Conservation (phyloP, 2,888 invertebrate species). For the Xylota sylvarum region DNA sequence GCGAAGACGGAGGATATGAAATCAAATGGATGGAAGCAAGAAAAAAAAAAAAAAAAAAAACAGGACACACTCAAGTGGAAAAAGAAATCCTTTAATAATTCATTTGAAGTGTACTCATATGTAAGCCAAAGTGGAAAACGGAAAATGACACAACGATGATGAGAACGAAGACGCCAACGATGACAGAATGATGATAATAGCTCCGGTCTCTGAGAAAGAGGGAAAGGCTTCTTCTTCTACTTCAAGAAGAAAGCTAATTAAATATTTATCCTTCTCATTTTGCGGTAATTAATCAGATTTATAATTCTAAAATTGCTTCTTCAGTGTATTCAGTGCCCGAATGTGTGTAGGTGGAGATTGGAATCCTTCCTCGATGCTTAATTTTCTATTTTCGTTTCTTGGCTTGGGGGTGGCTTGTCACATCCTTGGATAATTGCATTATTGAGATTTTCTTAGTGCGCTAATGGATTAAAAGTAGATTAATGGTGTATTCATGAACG, state of each 20-base stretch:
- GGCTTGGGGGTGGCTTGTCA: constrained; percentile 18
- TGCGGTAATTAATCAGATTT: constrained; percentile 77
- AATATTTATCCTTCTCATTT: constrained; percentile 76
- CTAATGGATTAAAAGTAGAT: constrained; percentile 57
- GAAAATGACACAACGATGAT: constrained; percentile 46
- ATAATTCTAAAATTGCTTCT: constrained; percentile 70
- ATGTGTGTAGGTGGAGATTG: not conserved
- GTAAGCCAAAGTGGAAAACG: constrained; percentile 54
- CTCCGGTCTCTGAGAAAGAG: constrained; percentile 4
- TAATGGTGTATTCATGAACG: constrained; percentile 47
- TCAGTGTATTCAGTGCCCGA: constrained; percentile 24
- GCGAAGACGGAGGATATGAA: not conserved
- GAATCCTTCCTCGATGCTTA: constrained; percentile 52
- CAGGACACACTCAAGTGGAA: constrained; percentile 65
- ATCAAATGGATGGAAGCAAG: constrained; percentile 47
- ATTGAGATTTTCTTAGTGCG: constrained; percentile 24
- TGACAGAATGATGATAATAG: constrained; percentile 46
- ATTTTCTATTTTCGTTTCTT: constrained; percentile 26
- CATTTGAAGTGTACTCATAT: constrained; percentile 66
- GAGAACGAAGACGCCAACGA: constrained; percentile 11
- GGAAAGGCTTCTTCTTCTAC: constrained; percentile 18
- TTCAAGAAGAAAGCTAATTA: constrained; percentile 69
- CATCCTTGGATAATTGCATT: constrained; percentile 40
- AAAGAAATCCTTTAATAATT: constrained; percentile 74
- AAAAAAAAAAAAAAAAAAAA: constrained; percentile 28